Percentiles rank a stretch among this genome's conserved stretches.
Conservation (phyloP, 2,797 vertebrate species). For the Danio choprae region DNA sequence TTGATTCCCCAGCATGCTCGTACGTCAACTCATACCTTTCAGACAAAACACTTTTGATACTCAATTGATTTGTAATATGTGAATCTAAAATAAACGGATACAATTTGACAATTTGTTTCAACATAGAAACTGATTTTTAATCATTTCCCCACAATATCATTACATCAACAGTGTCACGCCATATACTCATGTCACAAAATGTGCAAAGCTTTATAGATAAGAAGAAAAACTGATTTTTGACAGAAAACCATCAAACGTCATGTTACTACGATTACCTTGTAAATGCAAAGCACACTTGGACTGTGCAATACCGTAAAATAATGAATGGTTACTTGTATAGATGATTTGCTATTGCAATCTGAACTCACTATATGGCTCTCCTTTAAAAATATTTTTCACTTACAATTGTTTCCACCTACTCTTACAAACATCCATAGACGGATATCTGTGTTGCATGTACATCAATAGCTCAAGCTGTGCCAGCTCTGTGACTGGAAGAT, state of each 20-base stretch:
- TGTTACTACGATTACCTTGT: not conserved
- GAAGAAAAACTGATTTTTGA: not conserved
- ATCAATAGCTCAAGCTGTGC: not conserved
- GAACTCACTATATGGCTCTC: too few relatives aligned
- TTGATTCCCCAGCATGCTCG: not conserved
- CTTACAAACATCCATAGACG: not conserved
- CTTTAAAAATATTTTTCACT: too few relatives aligned
- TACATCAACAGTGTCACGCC: too few relatives aligned
- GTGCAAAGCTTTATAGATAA: too few relatives aligned
- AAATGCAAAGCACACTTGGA: not conserved
- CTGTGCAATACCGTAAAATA: not conserved
- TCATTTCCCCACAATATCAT: too few relatives aligned
- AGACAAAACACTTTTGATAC: not conserved
- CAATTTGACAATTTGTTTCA: too few relatives aligned
- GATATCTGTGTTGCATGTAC: not conserved
- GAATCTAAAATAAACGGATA: slow-evolving; percentile 5
- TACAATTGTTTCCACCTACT: too few relatives aligned
- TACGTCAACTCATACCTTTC: not conserved
- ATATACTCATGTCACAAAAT: not conserved
- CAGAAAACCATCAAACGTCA: not conserved
- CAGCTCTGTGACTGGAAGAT: not conserved
- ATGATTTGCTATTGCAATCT: too few relatives aligned
- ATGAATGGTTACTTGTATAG: too few relatives aligned
- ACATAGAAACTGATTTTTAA: not conserved
- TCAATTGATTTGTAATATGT: not conserved